These are phyloP conservation scores for Selene dorsalis DNA, from an alignment of 2,797 vertebrate genomes.

Conservation along the genomic window DNA sequence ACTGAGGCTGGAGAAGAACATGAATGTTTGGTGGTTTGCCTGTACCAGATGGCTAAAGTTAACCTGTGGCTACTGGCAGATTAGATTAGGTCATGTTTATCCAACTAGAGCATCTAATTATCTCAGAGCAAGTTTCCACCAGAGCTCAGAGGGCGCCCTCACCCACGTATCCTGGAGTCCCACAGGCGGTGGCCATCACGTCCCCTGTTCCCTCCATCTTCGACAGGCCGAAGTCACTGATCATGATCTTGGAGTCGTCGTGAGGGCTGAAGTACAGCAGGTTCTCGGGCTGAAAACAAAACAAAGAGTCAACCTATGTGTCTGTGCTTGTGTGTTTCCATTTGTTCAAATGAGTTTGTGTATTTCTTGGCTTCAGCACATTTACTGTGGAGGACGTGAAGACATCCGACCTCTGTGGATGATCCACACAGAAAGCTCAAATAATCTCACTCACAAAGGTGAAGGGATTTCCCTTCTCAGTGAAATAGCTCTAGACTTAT, in stretches of 20 bases:
- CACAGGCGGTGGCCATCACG: conserved; percentile 96
- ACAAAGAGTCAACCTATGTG: background rate
- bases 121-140: conserved; percentile 48
- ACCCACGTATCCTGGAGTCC: conserved; percentile 97
- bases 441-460: conserved; percentile 2
- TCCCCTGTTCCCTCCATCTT: conserved; percentile 97
- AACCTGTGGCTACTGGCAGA: conserved; percentile 60
- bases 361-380: conserved; percentile 13
- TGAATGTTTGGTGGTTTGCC: conserved; percentile 36
- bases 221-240: conserved; percentile 96
- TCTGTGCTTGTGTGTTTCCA: background rate
- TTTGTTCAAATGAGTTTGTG: background rate
- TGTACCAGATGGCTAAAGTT: conserved; percentile 52
- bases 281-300: conserved; percentile 90
- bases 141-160: conserved; percentile 72
- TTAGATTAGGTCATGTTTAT: conserved; percentile 59
- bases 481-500: background rate
- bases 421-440: background rate
- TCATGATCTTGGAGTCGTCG: conserved; percentile 98
- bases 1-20: conserved; percentile 31
- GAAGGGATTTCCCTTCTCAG: conserved; percentile 44
- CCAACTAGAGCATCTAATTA: conserved; percentile 57
- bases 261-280: conserved; percentile 95
- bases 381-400: conserved; percentile 30
- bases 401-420: conserved; percentile 50